Conservation (phyloP, 2,797 vertebrate genomes). For the Malacoraja senta region DNA sequence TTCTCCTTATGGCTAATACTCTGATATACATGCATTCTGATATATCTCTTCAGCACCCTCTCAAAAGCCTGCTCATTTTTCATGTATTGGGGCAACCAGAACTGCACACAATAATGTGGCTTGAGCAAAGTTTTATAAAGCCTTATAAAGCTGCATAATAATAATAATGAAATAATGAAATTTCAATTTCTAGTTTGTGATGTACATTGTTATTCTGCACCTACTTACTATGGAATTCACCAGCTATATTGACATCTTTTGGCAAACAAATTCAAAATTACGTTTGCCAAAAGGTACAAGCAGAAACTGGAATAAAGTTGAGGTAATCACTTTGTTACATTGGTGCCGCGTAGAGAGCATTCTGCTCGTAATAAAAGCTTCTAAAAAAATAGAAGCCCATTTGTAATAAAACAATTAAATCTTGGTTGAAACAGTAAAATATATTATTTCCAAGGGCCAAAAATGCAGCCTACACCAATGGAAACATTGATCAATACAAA, state of each 20-base stretch:
- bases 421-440: background rate
- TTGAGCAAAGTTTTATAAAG: no score
- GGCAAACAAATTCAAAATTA: background rate
- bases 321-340: background rate
- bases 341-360: background rate
- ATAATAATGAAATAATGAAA: background rate
- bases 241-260: background rate
- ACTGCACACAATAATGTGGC: no score
- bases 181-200: background rate
- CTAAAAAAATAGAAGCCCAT: background rate
- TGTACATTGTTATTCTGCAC: background rate
- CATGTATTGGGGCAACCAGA: no score
- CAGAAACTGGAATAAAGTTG: background rate
- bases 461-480: no score
- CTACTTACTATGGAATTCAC: background rate
- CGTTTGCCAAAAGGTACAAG: background rate
- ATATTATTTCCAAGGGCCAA: background rate
- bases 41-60: no score
- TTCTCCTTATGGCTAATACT: no score
- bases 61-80: no score
- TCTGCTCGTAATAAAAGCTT: background rate
- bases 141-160: no score
- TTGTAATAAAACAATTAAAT: background rate
- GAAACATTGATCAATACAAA: no score
- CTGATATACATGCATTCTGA: no score